phyloP scores from a whole-genome alignment of 2,797 vertebrate genomes.

The Gymnoscopelus braueri region DNA sequence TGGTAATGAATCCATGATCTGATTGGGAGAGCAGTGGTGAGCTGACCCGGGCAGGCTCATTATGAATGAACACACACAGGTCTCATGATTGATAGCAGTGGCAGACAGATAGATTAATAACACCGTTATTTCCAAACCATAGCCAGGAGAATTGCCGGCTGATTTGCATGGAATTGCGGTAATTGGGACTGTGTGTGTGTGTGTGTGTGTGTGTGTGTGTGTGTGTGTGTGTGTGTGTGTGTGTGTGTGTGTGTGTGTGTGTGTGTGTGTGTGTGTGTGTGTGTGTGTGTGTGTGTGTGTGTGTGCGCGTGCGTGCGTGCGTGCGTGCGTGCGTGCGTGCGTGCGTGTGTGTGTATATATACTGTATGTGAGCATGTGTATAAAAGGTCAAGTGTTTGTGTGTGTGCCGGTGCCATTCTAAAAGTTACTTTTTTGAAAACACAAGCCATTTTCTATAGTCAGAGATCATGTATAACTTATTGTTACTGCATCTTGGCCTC shows the following conservation, averaged over 20 bases:
- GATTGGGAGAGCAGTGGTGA: slow-evolving; percentile 5
- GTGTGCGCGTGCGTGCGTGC: background rate
- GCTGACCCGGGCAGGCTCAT: slow-evolving; percentile 30
- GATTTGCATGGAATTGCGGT: background rate
- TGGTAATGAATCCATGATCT: slow-evolving; percentile 44
- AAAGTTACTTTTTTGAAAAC: background rate
- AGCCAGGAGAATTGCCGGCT: background rate
- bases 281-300: slow-evolving; percentile 3
- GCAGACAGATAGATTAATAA: too few species aligned
- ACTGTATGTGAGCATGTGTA: background rate
- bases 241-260: slow-evolving; percentile 4
- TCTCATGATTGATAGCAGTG: too few species aligned
- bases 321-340: background rate
- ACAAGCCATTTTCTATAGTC: too few species aligned
- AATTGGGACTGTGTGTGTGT: background rate
- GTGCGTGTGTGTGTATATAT: background rate
- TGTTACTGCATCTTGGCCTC: too few species aligned
- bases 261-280: background rate
- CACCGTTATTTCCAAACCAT: too few species aligned
- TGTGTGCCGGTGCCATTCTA: background rate
- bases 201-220: slow-evolving; percentile 5
- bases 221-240: slow-evolving; percentile 2
- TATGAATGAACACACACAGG: slow-evolving; percentile 18
- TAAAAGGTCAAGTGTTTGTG: background rate
- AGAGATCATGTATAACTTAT: too few species aligned